Conservation (phyloP, 2,113 vertebrate genomes). For the Ptychochromis oligacanthus region DNA sequence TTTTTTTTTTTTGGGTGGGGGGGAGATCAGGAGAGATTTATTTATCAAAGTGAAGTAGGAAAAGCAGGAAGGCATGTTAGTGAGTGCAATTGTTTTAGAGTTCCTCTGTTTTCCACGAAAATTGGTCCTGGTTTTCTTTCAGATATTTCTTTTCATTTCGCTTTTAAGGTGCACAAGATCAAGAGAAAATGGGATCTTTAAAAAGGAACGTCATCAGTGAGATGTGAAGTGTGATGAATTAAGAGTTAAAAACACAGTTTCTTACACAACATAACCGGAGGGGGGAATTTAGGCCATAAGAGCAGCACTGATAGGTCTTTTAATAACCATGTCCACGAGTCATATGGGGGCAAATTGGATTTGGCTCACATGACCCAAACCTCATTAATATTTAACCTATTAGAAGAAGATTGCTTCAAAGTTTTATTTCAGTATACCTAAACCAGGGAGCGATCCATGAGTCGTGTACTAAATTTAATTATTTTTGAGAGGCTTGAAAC, state of each 20-base stretch:
- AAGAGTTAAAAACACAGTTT: conserved; percentile 58
- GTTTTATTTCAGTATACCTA: conserved; percentile 67
- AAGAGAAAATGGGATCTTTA: conserved; percentile 41
- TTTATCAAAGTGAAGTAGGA: conserved; percentile 56
- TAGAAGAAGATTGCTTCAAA: conserved; percentile 64
- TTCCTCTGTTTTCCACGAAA: conserved; percentile 49
- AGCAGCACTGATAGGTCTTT: conserved; percentile 70
- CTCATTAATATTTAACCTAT: conserved; percentile 75
- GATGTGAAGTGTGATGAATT: conserved; percentile 59
- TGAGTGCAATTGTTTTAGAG: conserved; percentile 58
- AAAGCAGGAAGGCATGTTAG: conserved; percentile 47
- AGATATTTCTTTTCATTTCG: conserved; percentile 44
- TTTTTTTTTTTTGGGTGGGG: background rate
- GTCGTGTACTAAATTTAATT: conserved; percentile 37
- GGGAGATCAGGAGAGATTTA: conserved; percentile 61
- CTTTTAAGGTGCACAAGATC: conserved; percentile 44
- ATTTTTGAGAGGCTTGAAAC: conserved; percentile 44
- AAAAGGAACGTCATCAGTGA: conserved; percentile 29
- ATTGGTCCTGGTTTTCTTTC: conserved; percentile 53
- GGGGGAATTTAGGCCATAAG: conserved; percentile 44
- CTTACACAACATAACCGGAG: conserved; percentile 35
- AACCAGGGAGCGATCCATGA: conserved; percentile 39
- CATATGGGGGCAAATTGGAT: conserved; percentile 73
- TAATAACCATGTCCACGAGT: conserved; percentile 71
- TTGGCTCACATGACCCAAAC: conserved; percentile 76